A percentile compares a stretch with the other conserved stretches of the same genome.
Conservation (phyloP, 2,113 vertebrate genomes). For the Daphoenositta chrysoptera region DNA sequence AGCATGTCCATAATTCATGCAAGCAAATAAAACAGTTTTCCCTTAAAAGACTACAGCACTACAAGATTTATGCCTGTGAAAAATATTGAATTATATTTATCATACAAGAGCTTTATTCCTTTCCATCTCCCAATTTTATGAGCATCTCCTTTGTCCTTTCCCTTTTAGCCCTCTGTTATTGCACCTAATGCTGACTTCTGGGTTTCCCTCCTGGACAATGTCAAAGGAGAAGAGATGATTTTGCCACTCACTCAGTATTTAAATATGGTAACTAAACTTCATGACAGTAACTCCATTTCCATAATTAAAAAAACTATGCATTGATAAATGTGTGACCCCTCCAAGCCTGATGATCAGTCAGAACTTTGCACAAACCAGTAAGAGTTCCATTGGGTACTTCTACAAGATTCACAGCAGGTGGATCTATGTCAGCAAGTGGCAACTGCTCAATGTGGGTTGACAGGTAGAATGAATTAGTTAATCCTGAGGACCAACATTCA, state of each 20-base stretch:
- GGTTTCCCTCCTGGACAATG: not conserved
- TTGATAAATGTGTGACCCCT: not conserved
- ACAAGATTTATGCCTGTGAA: not conserved
- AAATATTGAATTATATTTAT: not conserved
- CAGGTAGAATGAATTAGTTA: not conserved
- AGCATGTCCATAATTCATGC: not conserved
- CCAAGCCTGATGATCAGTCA: not conserved
- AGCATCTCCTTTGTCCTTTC: not conserved
- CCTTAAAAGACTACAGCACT: not conserved
- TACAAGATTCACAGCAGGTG: not conserved
- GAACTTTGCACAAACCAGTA: not conserved
- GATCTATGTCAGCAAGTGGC: not conserved
- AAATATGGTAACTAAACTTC: not conserved
- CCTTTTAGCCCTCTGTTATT: not conserved
- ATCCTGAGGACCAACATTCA: not conserved
- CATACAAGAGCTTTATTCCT: not conserved
- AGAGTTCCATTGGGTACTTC: fast-evolving
- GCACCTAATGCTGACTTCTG: not conserved
- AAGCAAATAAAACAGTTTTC: not conserved
- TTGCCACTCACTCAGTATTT: not conserved
- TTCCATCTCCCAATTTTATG: not conserved
- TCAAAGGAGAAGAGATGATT: not conserved
- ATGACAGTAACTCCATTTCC: not conserved
- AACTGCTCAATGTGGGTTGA: not conserved
- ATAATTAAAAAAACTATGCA: not conserved